Percentiles rank a stretch among this genome's conserved stretches.
phyloP scores from a whole-genome alignment of 2,888 invertebrate species.

The Belgica antarctica region DNA sequence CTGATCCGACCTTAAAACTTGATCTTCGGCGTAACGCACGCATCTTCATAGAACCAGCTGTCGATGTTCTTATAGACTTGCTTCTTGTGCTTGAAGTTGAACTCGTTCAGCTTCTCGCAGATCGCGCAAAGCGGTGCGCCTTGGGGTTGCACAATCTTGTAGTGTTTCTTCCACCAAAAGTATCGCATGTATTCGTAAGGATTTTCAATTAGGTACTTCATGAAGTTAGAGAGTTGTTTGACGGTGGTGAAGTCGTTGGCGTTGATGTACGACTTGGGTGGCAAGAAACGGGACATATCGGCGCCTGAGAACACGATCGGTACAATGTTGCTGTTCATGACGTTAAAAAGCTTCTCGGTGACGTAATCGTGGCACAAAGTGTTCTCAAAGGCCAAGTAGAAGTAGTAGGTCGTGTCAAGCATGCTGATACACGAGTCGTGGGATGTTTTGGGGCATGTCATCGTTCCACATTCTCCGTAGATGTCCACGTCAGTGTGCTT shows the following conservation, averaged over 20 bases:
- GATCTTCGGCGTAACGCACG: conserved; percentile 2
- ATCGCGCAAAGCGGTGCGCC: conserved; percentile 49
- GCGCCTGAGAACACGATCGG: conserved; percentile 69
- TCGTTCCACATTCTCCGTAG: conserved; percentile 62
- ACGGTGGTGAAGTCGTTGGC: conserved; percentile 62
- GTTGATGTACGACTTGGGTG: conserved; percentile 64
- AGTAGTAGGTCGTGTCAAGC: conserved; percentile 61
- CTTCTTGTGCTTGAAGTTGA: conserved; percentile 46
- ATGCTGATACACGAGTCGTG: conserved; percentile 52
- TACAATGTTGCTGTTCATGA: conserved; percentile 55
- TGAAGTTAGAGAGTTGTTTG: conserved; percentile 59
- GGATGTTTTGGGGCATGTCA: conserved; percentile 49
- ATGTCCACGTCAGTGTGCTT: conserved; percentile 62
- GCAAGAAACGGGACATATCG: conserved; percentile 61
- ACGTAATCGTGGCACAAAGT: conserved; percentile 68
- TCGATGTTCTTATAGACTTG: conserved; percentile 51
- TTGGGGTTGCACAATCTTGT: conserved; percentile 52
- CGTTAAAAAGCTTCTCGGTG: conserved; percentile 60
- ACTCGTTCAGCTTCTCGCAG: conserved; percentile 48
- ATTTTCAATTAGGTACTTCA: conserved; percentile 54
- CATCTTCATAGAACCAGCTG: conserved; percentile 50
- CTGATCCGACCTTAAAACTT: too few species aligned
- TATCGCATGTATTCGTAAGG: conserved; percentile 62
- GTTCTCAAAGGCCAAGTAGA: conserved; percentile 68
- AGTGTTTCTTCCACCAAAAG: conserved; percentile 64